phyloP scores from a whole-genome alignment of 2,113 vertebrate genomes.

The Cyanoderma ruficeps region DNA sequence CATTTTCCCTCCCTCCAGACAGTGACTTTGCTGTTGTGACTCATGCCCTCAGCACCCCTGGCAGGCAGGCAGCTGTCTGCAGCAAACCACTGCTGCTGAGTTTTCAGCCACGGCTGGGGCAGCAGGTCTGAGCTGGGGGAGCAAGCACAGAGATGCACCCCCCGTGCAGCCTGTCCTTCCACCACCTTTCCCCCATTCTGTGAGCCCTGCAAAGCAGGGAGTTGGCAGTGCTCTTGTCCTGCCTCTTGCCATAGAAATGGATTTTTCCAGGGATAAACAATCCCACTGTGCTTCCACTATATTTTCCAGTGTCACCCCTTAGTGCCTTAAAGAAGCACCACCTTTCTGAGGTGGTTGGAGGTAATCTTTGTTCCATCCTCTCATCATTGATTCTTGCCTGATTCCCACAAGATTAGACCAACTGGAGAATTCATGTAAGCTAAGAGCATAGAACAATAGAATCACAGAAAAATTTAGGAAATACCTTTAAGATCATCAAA shows the following conservation, averaged over 20 bases:
- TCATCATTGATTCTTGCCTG: not conserved
- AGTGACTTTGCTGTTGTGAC: not conserved
- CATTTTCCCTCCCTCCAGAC: not conserved
- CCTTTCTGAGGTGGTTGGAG: not conserved
- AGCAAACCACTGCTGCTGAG: not conserved
- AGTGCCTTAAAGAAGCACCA: not conserved
- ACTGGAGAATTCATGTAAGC: not conserved
- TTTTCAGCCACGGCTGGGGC: not conserved
- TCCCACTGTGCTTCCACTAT: not conserved
- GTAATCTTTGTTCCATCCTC: not conserved
- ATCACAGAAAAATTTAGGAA: not conserved
- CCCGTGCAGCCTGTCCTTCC: fast-evolving
- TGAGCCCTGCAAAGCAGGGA: fast-evolving
- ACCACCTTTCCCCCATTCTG: fast-evolving
- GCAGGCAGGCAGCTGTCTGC: not conserved
- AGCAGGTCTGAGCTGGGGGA: not conserved
- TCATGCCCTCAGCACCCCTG: not conserved
- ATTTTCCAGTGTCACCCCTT: not conserved
- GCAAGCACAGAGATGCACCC: not conserved
- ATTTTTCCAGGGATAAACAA: not conserved
- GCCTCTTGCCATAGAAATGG: not conserved
- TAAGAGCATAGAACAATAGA: not conserved
- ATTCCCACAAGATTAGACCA: not conserved
- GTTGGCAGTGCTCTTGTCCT: not conserved
- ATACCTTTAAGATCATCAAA: not conserved